Conservation (phyloP, 2,888 invertebrate species). For the Sinopyrophorus schimmeli region DNA sequence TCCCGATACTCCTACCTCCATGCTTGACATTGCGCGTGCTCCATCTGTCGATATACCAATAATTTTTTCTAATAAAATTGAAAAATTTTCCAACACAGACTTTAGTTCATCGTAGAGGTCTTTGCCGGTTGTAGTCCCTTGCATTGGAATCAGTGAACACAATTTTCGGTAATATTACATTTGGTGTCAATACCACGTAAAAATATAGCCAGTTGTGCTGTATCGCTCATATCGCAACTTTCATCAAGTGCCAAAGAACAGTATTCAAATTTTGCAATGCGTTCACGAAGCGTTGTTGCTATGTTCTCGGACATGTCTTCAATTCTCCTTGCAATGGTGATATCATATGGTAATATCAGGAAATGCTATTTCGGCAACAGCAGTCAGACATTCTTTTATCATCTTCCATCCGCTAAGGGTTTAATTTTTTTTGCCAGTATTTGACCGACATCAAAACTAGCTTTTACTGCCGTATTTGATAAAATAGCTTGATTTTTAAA, state of each 20-base stretch:
- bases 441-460: slow-evolving; percentile 21
- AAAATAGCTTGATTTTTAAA: slow-evolving; percentile 4
- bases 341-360: slow-evolving; percentile 26
- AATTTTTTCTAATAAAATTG: slow-evolving; percentile 17
- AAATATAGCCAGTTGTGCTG: slow-evolving; percentile 21
- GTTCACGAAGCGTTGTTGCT: slow-evolving; percentile 17
- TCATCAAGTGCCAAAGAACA: slow-evolving; percentile 26
- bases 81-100: slow-evolving; percentile 16
- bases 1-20: slow-evolving; percentile 23
- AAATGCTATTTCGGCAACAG: slow-evolving; percentile 23
- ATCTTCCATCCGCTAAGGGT: slow-evolving; percentile 9
- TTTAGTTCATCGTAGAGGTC: slow-evolving; percentile 26
- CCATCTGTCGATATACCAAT: slow-evolving; percentile 31
- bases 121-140: slow-evolving; percentile 17
- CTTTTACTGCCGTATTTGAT: not conserved
- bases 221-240: slow-evolving; percentile 20
- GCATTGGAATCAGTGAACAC: slow-evolving; percentile 1
- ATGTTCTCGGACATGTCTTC: slow-evolving; percentile 25
- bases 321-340: slow-evolving; percentile 25
- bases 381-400: slow-evolving; percentile 19
- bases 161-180: slow-evolving; percentile 17
- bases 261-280: not conserved
- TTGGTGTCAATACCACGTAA: slow-evolving; percentile 12
- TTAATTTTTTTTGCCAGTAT: slow-evolving; percentile 11
- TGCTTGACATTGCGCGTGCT: slow-evolving; percentile 31